Percentiles rank a stretch among this genome's conserved stretches.
Conservation (phyloP, 2,888 invertebrate genomes). For the Drosophila neotestacea region DNA sequence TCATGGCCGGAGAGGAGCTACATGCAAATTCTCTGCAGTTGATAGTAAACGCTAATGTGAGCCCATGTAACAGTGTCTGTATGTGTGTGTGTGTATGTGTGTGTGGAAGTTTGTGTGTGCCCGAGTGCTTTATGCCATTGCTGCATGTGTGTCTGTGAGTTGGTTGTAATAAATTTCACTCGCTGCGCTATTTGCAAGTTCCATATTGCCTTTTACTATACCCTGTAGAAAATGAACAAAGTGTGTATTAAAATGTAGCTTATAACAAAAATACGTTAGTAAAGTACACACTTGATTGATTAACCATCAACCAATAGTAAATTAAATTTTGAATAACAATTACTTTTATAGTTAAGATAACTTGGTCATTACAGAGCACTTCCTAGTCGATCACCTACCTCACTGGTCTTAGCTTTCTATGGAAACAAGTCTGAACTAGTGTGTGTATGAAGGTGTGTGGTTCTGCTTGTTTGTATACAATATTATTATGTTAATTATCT, state of each 20-base stretch:
- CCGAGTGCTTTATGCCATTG: conserved; percentile 58
- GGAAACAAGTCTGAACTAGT: not conserved
- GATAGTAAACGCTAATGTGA: conserved; percentile 72
- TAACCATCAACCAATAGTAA: not conserved
- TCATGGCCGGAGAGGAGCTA: conserved; percentile 50
- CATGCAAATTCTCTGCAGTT: conserved; percentile 57
- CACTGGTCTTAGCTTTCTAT: not conserved
- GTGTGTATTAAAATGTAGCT: not conserved
- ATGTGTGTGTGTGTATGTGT: conserved; percentile 11
- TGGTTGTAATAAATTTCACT: conserved; percentile 65
- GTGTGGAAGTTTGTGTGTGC: conserved; percentile 26
- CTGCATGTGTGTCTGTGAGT: conserved; percentile 20
- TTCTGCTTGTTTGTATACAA: conserved; percentile 23
- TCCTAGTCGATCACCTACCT: not conserved
- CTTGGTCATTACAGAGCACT: not conserved
- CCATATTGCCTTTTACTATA: conserved; percentile 67
- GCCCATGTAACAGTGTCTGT: conserved; percentile 38
- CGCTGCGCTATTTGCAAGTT: conserved; percentile 51
- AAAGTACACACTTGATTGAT: not conserved
- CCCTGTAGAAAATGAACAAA: not conserved
- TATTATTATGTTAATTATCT: conserved; percentile 74
- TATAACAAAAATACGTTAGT: not conserved
- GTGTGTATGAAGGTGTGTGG: not conserved
- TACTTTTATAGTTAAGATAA: too few species aligned
- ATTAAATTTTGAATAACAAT: too few species aligned